Base-by-base conservation (phyloP, 2,797 vertebrate genomes). In the Dryobates pubescens region DNA sequence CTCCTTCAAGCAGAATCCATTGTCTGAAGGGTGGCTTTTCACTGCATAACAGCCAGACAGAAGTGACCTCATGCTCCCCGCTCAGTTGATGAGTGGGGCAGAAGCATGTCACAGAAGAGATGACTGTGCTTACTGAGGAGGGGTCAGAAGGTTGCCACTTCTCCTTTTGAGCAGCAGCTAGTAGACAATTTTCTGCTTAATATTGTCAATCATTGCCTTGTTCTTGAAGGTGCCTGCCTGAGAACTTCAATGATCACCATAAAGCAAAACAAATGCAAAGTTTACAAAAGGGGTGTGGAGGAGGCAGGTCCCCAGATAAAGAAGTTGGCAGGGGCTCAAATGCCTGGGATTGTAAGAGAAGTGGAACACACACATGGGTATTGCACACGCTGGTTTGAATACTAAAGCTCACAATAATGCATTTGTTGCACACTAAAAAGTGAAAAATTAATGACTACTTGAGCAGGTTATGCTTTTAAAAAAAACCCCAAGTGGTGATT, bases 171-270 rank as follows among this genome's bases (percentile, higher is more conserved):
- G 84, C 88, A 80, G 95, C 94, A 87, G 92, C 95, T 94, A 95
- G 90, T 92, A 87, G 94, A 94, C 86, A 93, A 92, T 95, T 95
- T 93, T 93, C 94, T 93, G 91, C 90, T 84, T 95, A 92, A 96
- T 96, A 82, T 72, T 96, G 95, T 95, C 94, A 96, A 85, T 96
- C 93, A 94, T 92, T 78, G 75, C 29, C 86, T 95, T 92, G 56
- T 94, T 92, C 93, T 85, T 81, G 92, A 96, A 96, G 94, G 88
- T 94, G 92, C 86, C 93, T 93, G 82, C 92, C 89, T 94, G 95
- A 95, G 83, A 95, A 94, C 90, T 93, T 92, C 77, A 91, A 22
- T 88, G 90, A 85, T 95, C 78, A 24, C 71, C 93, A 86, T 74
- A 72, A 93, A 96, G 94, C 86, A 94, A 94, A 93, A 94, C 86